phyloP scores from a whole-genome alignment of 2,797 vertebrate genomes.

The Netta rufina region DNA sequence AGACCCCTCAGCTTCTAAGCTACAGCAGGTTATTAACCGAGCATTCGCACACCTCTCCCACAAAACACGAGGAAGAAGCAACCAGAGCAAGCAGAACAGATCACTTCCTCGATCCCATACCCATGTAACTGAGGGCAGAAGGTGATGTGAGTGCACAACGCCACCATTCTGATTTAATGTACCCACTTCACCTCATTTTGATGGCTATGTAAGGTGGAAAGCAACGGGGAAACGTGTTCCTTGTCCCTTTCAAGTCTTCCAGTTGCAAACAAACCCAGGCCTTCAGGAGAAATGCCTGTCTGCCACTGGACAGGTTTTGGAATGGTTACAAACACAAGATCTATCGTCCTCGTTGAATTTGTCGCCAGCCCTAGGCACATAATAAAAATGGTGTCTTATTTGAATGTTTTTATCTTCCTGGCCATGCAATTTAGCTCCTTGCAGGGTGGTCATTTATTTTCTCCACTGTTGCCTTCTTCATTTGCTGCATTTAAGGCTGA shows the following conservation, averaged over 20 bases:
- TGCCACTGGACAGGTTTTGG: neutral
- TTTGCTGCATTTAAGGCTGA: neutral
- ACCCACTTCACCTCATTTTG: neutral
- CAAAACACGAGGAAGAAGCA: neutral
- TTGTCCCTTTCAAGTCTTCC: neutral
- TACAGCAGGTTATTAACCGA: neutral
- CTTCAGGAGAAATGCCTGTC: neutral
- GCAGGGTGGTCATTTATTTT: neutral
- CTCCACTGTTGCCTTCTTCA: neutral
- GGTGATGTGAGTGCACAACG: neutral
- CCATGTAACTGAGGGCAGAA: neutral
- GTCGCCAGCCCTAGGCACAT: neutral
- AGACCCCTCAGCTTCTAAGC: neutral
- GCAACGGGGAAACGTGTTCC: neutral
- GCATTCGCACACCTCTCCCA: neutral
- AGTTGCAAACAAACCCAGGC: neutral
- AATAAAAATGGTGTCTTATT: neutral
- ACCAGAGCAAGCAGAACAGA: neutral
- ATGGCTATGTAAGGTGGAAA: neutral
- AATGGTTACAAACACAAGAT: neutral
- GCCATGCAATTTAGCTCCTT: slow-evolving; percentile 21
- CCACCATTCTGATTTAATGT: neutral
- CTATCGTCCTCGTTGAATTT: slow-evolving; percentile 2
- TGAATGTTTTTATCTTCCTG: slow-evolving; percentile 7
- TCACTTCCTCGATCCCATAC: neutral